Base-by-base conservation (phyloP, 30 jellyfish, hydroid and myxozoan species). In the Aurelia coerulea region DNA sequence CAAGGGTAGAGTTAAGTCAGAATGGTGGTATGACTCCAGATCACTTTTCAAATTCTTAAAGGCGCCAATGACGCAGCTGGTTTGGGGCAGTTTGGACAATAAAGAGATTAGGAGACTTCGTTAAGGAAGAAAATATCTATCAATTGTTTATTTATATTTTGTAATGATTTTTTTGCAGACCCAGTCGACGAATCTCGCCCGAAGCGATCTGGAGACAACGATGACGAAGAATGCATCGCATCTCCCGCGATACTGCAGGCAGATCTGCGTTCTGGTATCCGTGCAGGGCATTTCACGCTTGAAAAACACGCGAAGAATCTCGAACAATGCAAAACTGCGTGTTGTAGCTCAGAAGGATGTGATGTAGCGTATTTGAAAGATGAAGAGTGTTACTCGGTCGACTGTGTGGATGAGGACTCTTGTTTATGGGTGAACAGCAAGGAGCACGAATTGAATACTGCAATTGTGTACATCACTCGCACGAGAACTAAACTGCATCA, bases 311-410 rank as follows among this genome's bases (percentile, higher is more conserved):
- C 86, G 32, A 64, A 56, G 62, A 74, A 91, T 10, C 65, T 91
- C 80, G 83, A 64, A n/a, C 83, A 79, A 32, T 91, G 98, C 88
- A 84, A 19, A 16, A 65, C 87, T 49, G 88, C 79, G 15, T 91
- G 98, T 34, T 91, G 98, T 39, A 29, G 73, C 10, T 29, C 78
- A 17, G 66, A 41, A 6, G 76, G 76, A 62, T 91, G 98, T 76
- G 96, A 91, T 76, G 96, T 91, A 79, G 98, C 98, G 10, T 79
- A 74, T 32, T 71, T 91, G 90, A 66, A 51, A 65, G 76, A 62
- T 18, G 78, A 78, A 58, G 74, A 17, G 1, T 91, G 98, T 62
- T 86, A 83, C 81, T 83, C 93, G 14, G 98, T 91, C 49, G 87
- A 65, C 18, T 91, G 98, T 79, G 50, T 54, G 42, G 65, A 84